Evolutionary conservation across 2,888 invertebrate genomes (phyloP).

Genomic region (Mamestra brassicae): DNA sequence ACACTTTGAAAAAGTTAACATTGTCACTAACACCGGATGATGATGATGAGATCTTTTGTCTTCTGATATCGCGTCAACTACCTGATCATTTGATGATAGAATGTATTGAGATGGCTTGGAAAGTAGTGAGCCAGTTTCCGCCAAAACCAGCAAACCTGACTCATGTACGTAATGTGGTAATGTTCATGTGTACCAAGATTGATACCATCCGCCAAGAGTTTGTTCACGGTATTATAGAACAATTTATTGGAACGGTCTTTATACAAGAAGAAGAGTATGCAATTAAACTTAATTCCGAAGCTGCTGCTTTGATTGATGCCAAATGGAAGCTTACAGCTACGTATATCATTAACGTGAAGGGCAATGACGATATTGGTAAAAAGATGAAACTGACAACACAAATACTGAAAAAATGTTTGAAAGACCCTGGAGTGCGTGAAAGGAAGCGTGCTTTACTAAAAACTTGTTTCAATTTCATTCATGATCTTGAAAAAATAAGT

Average conservation of each 20-base stretch:
- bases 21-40: conserved; percentile 73
- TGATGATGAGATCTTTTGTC: conserved; percentile 70
- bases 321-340: conserved; percentile 70
- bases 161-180: conserved; percentile 64
- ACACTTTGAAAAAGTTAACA: conserved; percentile 73
- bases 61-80: conserved; percentile 65
- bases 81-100: conserved; percentile 66
- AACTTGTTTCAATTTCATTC: conserved; percentile 60
- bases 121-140: conserved; percentile 69
- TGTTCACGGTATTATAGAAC: conserved; percentile 67
- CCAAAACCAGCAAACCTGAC: conserved; percentile 65
- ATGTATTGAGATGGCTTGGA: conserved; percentile 72
- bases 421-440: background rate
- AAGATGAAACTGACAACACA: conserved; percentile 56
- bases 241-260: conserved; percentile 68
- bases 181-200: conserved; percentile 63
- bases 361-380: conserved; percentile 50
- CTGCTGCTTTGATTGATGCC: conserved; percentile 52
- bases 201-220: conserved; percentile 67
- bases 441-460: conserved; percentile 53
- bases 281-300: conserved; percentile 28
- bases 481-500: conserved; percentile 44
- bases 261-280: conserved; percentile 36
- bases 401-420: conserved; percentile 62
- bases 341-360: conserved; percentile 59